phyloP scores from a whole-genome alignment of 2,888 invertebrate genomes.

The Rhodophaea formosa region DNA sequence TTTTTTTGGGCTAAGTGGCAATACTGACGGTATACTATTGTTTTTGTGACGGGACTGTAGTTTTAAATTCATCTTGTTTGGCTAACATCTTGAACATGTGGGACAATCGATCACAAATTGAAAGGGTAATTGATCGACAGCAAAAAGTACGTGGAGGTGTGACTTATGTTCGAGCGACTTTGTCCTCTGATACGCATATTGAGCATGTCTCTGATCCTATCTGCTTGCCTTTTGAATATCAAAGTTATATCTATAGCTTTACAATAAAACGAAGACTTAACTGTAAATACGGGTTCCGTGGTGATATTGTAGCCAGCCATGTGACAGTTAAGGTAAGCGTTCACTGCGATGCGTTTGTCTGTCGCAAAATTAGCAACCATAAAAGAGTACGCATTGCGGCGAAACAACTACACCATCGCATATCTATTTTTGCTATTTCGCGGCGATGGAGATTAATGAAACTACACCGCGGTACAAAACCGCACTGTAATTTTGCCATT shows the following conservation, averaged over 20 bases:
- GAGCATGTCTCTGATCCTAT: constrained; percentile 48
- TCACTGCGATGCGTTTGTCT: too few species aligned
- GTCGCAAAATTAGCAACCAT: too few species aligned
- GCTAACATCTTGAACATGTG: background rate
- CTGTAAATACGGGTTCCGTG: constrained; percentile 63
- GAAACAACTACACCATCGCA: too few species aligned
- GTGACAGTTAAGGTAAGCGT: too few species aligned
- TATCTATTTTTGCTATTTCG: too few species aligned
- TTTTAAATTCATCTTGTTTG: background rate
- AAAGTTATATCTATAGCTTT: constrained; percentile 47
- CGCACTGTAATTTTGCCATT: too few species aligned
- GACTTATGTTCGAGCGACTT: constrained; percentile 28
- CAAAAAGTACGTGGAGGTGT: constrained; percentile 39
- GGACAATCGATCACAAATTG: background rate
- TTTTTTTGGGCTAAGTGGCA: too few species aligned
- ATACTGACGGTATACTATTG: too few species aligned
- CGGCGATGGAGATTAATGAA: too few species aligned
- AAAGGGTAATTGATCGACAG: constrained; percentile 17
- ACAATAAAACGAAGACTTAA: constrained; percentile 50
- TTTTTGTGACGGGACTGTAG: too few species aligned
- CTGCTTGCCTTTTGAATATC: constrained; percentile 51
- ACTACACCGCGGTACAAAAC: too few species aligned
- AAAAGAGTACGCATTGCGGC: too few species aligned
- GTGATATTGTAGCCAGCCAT: constrained; percentile 49
- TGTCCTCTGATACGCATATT: constrained; percentile 32